These are phyloP conservation scores for Coenobita brevimanus DNA, from an alignment of 1,140 invertebrate species.

Conservation along the genomic window DNA sequence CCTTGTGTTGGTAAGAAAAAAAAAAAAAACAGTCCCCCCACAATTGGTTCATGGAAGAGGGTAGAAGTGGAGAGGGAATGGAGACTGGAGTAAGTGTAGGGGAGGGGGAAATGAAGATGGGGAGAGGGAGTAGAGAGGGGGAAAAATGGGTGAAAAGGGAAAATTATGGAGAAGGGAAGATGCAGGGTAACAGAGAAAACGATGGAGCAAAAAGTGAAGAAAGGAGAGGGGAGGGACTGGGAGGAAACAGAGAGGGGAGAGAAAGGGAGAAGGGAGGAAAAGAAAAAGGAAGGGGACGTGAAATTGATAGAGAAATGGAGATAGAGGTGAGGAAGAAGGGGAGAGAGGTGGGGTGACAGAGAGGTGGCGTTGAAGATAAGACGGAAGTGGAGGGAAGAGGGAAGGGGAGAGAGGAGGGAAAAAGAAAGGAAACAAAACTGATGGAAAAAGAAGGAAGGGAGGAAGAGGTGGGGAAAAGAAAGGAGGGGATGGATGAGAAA, in stretches of 20 bases:
- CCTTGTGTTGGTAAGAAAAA: not conserved
- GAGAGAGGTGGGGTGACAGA: not conserved
- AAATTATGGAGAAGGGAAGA: not conserved
- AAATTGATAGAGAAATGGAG: not conserved
- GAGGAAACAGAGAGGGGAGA: not conserved
- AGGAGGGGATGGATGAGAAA: not conserved
- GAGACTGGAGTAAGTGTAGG: not conserved
- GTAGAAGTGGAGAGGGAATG: not conserved
- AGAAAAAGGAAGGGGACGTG: not conserved
- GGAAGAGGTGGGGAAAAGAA: not conserved
- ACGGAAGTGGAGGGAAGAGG: not conserved
- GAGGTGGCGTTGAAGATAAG: not conserved
- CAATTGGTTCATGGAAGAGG: conserved; percentile 21
- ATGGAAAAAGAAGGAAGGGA: not conserved
- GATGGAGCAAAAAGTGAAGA: not conserved
- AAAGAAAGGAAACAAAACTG: not conserved
- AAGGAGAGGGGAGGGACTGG: not conserved
- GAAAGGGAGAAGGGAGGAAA: not conserved
- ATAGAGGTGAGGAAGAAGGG: not conserved
- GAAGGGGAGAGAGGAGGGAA: not conserved
- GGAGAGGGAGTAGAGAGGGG: not conserved
- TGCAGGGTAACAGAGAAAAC: not conserved
- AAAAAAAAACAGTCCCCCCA: not conserved
- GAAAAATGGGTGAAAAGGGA: too few relatives aligned
- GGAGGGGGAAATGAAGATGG: not conserved